Evolutionary conservation across 2,113 vertebrate genomes (phyloP).

Genomic region (Monopterus albus): DNA sequence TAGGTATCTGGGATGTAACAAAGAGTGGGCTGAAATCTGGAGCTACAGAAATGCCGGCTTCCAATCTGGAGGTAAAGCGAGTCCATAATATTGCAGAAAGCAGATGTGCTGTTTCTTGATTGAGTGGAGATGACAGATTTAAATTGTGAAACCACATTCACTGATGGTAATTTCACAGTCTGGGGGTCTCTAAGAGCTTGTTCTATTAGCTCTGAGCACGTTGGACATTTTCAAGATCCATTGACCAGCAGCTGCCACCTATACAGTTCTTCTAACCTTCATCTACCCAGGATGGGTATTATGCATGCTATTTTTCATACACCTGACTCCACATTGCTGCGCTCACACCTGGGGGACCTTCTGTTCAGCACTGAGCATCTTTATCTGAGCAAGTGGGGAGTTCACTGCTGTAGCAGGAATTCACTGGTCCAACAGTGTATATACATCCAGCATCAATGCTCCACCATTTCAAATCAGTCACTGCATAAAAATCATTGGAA

Average conservation of each 20-base stretch:
- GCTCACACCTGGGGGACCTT: background rate
- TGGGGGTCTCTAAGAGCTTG: constrained; percentile 44
- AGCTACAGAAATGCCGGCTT: background rate
- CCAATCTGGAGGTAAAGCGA: background rate
- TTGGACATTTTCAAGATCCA: constrained; percentile 43
- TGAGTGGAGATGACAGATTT: constrained; percentile 46
- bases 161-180: constrained; percentile 64
- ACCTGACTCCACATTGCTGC: background rate
- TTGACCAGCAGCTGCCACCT: constrained; percentile 31
- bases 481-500: no score
- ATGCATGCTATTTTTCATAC: background rate
- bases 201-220: constrained; percentile 34
- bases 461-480: no score
- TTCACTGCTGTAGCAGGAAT: background rate
- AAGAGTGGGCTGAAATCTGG: no score
- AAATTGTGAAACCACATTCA: constrained; percentile 41
- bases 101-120: constrained; percentile 41
- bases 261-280: constrained; percentile 35
- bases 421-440: no score
- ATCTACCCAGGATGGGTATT: constrained; percentile 2
- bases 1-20: no score
- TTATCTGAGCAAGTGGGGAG: background rate
- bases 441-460: no score
- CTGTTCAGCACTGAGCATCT: background rate
- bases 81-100: background rate